These are phyloP conservation scores for Pitta sordida DNA, from an alignment of 2,113 vertebrate species.

Conservation along the genomic window DNA sequence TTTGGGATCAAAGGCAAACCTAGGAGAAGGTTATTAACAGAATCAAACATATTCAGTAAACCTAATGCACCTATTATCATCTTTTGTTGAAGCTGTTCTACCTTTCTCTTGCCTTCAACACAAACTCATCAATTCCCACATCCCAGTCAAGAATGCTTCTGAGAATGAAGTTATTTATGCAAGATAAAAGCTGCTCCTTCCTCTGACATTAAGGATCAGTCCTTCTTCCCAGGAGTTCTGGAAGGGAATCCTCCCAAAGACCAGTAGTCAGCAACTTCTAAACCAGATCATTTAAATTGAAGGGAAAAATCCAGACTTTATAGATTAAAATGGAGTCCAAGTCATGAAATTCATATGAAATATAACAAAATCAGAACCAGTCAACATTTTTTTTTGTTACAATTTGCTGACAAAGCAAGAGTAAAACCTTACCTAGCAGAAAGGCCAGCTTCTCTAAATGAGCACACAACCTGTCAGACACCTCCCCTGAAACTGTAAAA, in stretches of 20 bases:
- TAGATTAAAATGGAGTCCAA: neutral
- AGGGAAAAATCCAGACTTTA: neutral
- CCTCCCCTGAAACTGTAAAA: neutral
- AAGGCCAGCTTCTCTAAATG: neutral
- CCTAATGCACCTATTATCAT: neutral
- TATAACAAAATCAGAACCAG: neutral
- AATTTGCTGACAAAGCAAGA: neutral
- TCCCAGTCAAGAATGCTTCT: neutral
- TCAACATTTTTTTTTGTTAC: neutral
- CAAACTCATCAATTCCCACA: neutral
- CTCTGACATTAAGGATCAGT: neutral
- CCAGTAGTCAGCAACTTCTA: neutral
- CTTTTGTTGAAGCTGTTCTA: neutral
- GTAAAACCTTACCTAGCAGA: neutral
- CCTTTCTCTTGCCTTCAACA: neutral
- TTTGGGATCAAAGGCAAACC: neutral
- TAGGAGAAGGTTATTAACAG: neutral
- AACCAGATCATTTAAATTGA: neutral
- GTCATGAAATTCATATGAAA: neutral
- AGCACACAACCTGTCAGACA: neutral
- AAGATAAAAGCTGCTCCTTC: neutral
- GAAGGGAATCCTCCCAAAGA: neutral
- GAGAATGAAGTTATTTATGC: neutral
- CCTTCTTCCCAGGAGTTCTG: neutral
- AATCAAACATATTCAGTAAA: neutral